These are phyloP conservation scores for Pomatorhinus ruficollis DNA, from an alignment of 2,113 vertebrate species.

Conservation along the genomic window DNA sequence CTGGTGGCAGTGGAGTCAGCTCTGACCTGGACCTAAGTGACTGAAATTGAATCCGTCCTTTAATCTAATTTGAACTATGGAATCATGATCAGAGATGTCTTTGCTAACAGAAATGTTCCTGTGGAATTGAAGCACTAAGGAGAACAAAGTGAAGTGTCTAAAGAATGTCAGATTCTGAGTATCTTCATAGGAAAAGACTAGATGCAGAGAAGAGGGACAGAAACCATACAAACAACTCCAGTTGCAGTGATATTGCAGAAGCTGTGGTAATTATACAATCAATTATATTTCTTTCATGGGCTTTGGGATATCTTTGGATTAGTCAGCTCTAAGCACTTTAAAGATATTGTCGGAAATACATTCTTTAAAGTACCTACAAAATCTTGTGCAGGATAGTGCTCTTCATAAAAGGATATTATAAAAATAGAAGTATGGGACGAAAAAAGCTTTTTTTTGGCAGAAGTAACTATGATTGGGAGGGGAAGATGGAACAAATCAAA, in stretches of 20 bases:
- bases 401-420: background rate
- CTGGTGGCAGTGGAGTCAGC: background rate
- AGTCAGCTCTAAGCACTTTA: slow-evolving; percentile 10
- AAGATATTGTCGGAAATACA: slow-evolving; percentile 23
- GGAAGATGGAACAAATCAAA: slow-evolving; percentile 18
- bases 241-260: background rate
- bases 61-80: background rate
- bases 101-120: background rate
- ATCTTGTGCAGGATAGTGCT: background rate
- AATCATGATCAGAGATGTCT: background rate
- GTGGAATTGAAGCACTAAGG: background rate
- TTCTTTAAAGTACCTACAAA: slow-evolving; percentile 10
- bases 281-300: slow-evolving; percentile 26
- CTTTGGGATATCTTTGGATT: slow-evolving; percentile 10
- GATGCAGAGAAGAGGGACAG: background rate
- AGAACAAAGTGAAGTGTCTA: background rate
- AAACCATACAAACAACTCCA: slow-evolving; percentile 11
- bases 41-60: background rate
- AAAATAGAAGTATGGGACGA: background rate
- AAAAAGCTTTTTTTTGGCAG: background rate
- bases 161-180: slow-evolving; percentile 8
- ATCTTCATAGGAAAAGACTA: background rate
- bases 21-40: background rate
- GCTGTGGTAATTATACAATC: slow-evolving; percentile 13
- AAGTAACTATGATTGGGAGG: background rate